Evolutionary conservation across 2,113 vertebrate genomes (phyloP).

Genomic region (Vombatus ursinus): DNA sequence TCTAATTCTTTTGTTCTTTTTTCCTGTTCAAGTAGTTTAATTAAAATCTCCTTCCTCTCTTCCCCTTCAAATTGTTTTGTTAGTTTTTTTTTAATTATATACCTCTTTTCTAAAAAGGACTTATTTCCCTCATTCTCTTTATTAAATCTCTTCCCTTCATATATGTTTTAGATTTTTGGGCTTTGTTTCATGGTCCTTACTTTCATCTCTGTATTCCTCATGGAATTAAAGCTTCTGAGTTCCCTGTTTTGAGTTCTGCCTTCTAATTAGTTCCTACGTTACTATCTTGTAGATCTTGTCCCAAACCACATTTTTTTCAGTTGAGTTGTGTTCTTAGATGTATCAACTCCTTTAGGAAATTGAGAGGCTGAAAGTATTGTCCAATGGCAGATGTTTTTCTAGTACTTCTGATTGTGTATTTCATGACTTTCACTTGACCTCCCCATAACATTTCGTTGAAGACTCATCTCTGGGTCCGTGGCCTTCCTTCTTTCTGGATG

Average conservation of each 20-base stretch:
- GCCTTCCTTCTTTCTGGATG: too few species aligned
- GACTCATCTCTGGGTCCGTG: too few species aligned
- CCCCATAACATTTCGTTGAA: too few species aligned
- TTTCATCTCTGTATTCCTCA: not conserved
- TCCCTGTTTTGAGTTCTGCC: not conserved
- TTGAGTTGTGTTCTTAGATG: not conserved
- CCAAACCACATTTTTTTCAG: not conserved
- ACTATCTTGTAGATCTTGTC: not conserved
- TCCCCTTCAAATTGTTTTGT: not conserved
- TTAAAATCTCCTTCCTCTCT: not conserved
- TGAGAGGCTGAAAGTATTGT: not conserved
- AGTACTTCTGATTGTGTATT: not conserved
- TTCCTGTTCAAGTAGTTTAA: not conserved
- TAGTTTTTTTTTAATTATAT: not conserved
- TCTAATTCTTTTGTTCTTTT: not conserved
- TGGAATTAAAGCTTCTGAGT: not conserved
- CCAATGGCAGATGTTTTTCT: not conserved
- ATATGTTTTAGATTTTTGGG: not conserved
- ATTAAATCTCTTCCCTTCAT: not conserved
- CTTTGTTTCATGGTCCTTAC: not conserved
- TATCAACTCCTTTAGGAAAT: not conserved
- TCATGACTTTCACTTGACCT: too few species aligned
- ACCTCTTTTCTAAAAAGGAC: not conserved
- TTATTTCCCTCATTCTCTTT: not conserved
- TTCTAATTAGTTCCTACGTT: not conserved